phyloP scores from a whole-genome alignment of 2,888 invertebrate genomes.

The Halocaridina rubra region DNA sequence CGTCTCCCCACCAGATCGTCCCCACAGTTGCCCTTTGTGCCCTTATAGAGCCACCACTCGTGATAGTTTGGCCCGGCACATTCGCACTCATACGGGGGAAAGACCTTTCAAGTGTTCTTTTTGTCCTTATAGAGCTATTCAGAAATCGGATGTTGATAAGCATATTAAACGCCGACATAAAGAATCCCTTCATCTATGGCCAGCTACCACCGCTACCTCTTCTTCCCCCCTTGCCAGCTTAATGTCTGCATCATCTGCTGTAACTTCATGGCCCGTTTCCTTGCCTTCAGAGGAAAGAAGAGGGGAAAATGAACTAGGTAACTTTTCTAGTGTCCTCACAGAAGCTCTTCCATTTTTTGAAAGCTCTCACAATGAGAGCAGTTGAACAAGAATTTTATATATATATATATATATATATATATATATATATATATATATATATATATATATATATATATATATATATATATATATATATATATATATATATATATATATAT shows the following conservation, averaged over 20 bases:
- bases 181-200: constrained; percentile 19
- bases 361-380: too few species aligned
- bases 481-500: neutral
- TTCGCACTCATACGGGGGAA: constrained; percentile 51
- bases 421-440: too few species aligned
- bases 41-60: constrained; percentile 51
- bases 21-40: constrained; percentile 44
- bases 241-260: neutral
- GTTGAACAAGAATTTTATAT: too few species aligned
- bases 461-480: too few species aligned
- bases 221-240: neutral
- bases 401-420: too few species aligned
- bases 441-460: too few species aligned
- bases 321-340: too few species aligned
- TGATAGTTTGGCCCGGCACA: constrained; percentile 44
- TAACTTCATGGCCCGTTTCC: neutral
- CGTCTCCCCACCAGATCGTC: neutral
- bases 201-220: too few species aligned
- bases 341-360: too few species aligned
- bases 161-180: constrained; percentile 43
- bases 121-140: constrained; percentile 49
- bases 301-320: too few species aligned
- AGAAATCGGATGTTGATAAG: constrained; percentile 49
- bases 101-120: constrained; percentile 49
- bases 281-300: constrained; percentile 28